Evolutionary conservation across 2,113 vertebrate genomes (phyloP).

Genomic region (Patagioenas fasciata): DNA sequence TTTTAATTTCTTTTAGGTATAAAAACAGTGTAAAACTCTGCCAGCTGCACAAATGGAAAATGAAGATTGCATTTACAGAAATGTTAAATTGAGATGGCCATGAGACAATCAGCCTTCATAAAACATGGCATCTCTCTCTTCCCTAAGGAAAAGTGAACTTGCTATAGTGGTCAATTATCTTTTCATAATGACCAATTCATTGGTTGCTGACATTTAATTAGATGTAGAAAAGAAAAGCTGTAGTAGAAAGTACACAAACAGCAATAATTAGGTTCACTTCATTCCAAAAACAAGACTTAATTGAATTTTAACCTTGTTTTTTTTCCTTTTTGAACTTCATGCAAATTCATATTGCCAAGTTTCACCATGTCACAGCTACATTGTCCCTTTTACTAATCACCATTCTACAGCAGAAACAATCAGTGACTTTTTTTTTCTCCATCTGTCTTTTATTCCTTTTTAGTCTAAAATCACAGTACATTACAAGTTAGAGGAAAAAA

Average conservation of each 20-base stretch:
- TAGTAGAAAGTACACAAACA: constrained; percentile 14
- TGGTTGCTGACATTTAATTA: constrained; percentile 24
- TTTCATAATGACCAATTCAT: constrained; percentile 35
- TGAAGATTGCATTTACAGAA: constrained; percentile 25
- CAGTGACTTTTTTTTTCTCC: not conserved
- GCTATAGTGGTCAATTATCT: constrained; percentile 1
- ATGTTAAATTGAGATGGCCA: not conserved
- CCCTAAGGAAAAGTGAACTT: not conserved
- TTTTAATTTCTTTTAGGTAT: constrained; percentile 32
- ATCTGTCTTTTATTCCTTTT: not conserved
- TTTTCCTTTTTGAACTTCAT: not conserved
- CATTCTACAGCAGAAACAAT: not conserved
- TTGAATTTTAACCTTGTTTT: constrained; percentile 19
- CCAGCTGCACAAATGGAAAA: constrained; percentile 34
- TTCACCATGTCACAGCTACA: not conserved
- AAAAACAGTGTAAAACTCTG: not conserved
- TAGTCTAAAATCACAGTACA: not conserved
- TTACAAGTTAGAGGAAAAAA: not conserved
- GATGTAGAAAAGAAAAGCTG: not conserved
- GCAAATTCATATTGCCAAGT: not conserved
- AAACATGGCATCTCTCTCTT: not conserved
- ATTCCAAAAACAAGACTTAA: constrained; percentile 20
- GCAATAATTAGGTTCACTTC: constrained; percentile 39
- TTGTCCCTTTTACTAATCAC: not conserved
- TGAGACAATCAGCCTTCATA: not conserved